These are phyloP conservation scores for Psylliodes chrysocephalus DNA, from an alignment of 2,888 invertebrate genomes.

Conservation along the genomic window DNA sequence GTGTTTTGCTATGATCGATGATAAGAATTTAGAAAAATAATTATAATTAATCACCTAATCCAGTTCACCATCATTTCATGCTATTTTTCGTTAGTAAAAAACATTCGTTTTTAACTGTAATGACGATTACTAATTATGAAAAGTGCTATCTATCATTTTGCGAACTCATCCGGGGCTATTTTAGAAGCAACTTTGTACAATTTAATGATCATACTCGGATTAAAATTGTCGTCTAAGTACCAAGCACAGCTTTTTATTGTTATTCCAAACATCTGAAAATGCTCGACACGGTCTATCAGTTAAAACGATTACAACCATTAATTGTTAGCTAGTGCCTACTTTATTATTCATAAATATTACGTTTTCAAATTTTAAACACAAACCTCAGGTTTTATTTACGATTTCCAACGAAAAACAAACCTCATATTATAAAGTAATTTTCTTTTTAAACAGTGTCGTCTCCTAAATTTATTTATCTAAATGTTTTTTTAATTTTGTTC, in stretches of 20 bases:
- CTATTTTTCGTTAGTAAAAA: not conserved
- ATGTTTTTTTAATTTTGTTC: too few species aligned
- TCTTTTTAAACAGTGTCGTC: too few species aligned
- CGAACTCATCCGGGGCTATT: not conserved
- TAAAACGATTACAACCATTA: constrained; percentile 1
- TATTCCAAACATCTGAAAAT: constrained; percentile 6
- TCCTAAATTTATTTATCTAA: too few species aligned
- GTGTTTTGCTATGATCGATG: not conserved
- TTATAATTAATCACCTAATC: not conserved
- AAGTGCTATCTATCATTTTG: constrained; percentile 7
- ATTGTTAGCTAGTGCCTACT: not conserved
- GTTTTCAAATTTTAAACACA: too few species aligned
- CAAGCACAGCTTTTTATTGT: constrained; percentile 5
- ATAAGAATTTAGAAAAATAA: not conserved
- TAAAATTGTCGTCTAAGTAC: constrained; percentile 3
- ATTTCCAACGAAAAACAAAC: too few species aligned
- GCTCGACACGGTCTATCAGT: not conserved
- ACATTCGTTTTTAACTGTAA: not conserved
- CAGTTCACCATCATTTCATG: not conserved
- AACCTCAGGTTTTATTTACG: too few species aligned
- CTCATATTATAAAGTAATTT: too few species aligned
- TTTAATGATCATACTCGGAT: constrained; percentile 5
- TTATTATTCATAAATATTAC: not conserved
- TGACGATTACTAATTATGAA: constrained; percentile 1
- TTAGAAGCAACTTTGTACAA: not conserved